These are phyloP conservation scores for Spheniscus mendiculus DNA, from an alignment of 2,113 vertebrate species.

Conservation along the genomic window DNA sequence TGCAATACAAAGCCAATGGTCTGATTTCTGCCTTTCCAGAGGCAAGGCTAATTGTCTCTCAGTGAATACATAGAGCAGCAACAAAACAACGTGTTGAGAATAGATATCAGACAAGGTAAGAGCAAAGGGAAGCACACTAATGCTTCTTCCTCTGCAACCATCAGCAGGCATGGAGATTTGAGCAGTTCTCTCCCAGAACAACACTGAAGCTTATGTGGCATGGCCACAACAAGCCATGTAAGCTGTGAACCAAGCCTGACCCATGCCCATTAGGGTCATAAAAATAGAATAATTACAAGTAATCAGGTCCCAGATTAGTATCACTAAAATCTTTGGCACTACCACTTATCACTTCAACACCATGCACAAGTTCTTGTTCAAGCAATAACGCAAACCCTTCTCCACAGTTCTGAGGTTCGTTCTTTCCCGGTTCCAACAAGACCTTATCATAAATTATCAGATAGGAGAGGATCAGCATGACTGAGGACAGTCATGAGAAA, in stretches of 20 bases:
- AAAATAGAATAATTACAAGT: not conserved
- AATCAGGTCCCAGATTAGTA: not conserved
- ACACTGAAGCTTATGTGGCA: not conserved
- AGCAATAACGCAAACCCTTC: not conserved
- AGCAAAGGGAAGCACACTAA: not conserved
- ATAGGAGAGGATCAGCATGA: not conserved
- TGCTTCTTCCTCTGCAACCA: not conserved
- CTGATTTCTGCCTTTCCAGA: not conserved
- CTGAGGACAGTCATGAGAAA: not conserved
- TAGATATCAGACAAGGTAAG: not conserved
- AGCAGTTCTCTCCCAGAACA: not conserved
- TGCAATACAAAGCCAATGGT: not conserved
- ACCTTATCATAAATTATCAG: not conserved
- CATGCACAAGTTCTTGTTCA: not conserved
- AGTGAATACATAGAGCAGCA: not conserved
- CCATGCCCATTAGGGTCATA: not conserved
- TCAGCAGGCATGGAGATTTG: not conserved
- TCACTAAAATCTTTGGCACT: not conserved
- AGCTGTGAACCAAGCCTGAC: not conserved
- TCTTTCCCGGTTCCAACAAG: not conserved
- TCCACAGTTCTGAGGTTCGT: not conserved
- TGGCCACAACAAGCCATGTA: not conserved
- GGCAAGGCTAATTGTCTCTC: not conserved
- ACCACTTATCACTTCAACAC: not conserved
- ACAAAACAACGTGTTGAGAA: not conserved